These are phyloP conservation scores for Virgularia gustaviana DNA, from an alignment of 92 coral and sea anemone species.

Conservation along the genomic window DNA sequence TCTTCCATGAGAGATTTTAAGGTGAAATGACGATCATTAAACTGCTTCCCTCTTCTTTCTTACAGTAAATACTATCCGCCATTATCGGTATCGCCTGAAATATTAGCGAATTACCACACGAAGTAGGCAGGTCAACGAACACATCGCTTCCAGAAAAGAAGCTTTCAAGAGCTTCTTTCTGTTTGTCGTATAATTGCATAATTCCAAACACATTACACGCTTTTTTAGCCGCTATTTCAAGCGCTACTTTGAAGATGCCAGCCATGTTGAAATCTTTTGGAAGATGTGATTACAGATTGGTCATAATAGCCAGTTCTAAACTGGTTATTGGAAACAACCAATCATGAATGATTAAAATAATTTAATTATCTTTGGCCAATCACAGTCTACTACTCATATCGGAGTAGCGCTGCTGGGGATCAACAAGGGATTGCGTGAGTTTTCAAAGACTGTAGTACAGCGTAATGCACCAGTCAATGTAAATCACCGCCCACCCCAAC, in stretches of 20 bases:
- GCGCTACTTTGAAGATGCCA: not conserved
- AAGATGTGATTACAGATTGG: not conserved
- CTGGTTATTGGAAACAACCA: no score
- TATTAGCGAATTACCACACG: conserved; percentile 12
- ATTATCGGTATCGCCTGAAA: not conserved
- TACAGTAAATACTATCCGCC: not conserved
- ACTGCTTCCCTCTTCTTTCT: not conserved
- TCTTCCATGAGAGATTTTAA: not conserved
- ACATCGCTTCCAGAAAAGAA: conserved; percentile 1
- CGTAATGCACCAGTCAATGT: no score
- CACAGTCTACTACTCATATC: no score
- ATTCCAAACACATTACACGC: not conserved
- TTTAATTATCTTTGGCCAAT: no score
- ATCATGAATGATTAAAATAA: no score
- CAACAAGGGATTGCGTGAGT: no score
- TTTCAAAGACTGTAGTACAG: no score
- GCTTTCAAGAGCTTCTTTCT: not conserved
- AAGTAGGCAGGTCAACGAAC: conserved; percentile 13
- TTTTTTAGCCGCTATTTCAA: not conserved
- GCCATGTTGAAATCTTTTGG: not conserved
- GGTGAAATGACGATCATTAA: not conserved
- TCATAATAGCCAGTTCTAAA: no score
- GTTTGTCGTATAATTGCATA: not conserved
- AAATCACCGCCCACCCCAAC: no score
- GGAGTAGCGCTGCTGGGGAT: no score